Conservation (phyloP, 2,113 vertebrate genomes). For the Tursiops truncatus region DNA sequence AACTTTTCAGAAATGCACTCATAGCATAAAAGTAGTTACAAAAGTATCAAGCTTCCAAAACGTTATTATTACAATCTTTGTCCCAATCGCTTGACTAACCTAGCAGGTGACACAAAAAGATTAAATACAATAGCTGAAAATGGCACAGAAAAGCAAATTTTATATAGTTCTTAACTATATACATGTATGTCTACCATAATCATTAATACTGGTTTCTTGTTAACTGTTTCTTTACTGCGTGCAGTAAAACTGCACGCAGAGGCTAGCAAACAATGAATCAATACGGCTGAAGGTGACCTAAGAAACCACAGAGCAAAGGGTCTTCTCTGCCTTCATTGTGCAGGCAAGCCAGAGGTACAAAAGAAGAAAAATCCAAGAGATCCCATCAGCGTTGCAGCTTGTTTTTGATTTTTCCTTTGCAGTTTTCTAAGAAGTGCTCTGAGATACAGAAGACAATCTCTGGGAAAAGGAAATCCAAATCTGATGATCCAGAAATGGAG, state of each 20-base stretch:
- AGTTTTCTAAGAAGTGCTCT: constrained; percentile 88
- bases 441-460: constrained; percentile 82
- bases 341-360: constrained; percentile 86
- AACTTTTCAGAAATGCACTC: constrained; percentile 28
- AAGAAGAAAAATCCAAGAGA: constrained; percentile 87
- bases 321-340: constrained; percentile 65
- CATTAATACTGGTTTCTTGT: neutral
- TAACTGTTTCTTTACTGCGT: too few species aligned
- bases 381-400: constrained; percentile 84
- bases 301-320: constrained; percentile 89
- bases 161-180: neutral
- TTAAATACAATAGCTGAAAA: neutral
- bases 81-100: neutral
- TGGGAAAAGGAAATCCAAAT: neutral
- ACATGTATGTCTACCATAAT: neutral
- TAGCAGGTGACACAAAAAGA: neutral
- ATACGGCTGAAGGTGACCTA: constrained; percentile 86
- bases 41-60: constrained; percentile 17
- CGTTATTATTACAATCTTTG: neutral
- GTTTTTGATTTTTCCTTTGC: constrained; percentile 62
- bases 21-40: neutral
- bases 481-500: neutral
- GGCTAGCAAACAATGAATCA: constrained; percentile 59
- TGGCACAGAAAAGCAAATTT: neutral
- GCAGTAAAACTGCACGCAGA: neutral